Conservation (phyloP, 2,113 vertebrate species). For the Lophura nycthemera region DNA sequence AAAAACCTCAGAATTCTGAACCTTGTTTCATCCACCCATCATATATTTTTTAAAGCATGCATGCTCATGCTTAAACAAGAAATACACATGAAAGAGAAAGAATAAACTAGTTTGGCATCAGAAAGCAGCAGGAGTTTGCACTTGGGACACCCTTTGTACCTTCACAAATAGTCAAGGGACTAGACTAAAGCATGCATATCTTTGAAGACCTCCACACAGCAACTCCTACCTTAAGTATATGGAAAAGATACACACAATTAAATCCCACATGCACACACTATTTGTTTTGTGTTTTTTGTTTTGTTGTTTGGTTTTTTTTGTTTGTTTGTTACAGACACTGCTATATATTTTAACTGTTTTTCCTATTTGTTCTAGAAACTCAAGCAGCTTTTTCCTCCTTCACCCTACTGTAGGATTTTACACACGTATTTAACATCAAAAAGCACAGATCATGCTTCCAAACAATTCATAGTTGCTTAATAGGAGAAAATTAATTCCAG, state of each 20-base stretch:
- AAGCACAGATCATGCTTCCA: background rate
- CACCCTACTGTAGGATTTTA: background rate
- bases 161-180: background rate
- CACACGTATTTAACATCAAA: background rate
- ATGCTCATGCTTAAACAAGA: background rate
- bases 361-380: background rate
- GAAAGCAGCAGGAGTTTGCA: background rate
- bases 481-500: background rate
- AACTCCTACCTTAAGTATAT: background rate
- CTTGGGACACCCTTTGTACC: background rate
- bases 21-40: background rate
- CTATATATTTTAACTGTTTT: background rate
- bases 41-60: background rate
- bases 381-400: background rate
- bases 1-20: background rate
- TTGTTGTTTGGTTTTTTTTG: background rate
- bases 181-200: background rate
- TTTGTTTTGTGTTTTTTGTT: background rate
- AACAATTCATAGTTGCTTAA: background rate
- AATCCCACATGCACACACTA: background rate
- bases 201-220: background rate
- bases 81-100: background rate
- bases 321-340: background rate
- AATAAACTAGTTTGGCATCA: background rate
- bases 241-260: background rate